phyloP scores from a whole-genome alignment of 2,888 invertebrate genomes.

The Mythimna albipuncta region DNA sequence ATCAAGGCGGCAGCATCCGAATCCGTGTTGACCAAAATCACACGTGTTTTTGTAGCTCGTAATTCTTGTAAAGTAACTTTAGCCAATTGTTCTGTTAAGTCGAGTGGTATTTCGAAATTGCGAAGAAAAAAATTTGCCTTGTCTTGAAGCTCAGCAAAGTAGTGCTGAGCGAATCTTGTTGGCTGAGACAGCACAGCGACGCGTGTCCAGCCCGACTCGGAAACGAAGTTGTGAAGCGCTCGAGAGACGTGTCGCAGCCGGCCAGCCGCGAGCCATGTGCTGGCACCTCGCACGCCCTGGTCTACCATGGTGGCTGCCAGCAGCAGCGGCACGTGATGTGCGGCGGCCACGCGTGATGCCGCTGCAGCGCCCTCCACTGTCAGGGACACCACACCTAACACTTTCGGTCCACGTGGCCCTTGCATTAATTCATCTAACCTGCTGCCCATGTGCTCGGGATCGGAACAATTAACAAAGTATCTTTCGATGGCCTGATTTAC shows the following conservation, averaged over 20 bases:
- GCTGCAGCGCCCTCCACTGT: conserved; percentile 13
- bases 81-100: conserved; percentile 1
- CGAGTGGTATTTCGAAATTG: background rate
- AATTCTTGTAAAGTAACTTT: conserved; percentile 45
- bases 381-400: conserved; percentile 36
- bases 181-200: conserved; percentile 25
- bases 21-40: conserved; percentile 95
- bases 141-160: conserved; percentile 9
- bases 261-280: conserved; percentile 23
- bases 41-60: conserved; percentile 88
- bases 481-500: background rate
- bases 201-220: conserved; percentile 1
- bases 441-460: background rate
- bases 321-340: conserved; percentile 46
- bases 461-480: conserved; percentile 5
- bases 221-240: conserved; percentile 20
- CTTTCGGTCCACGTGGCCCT: too few species aligned
- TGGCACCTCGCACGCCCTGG: background rate
- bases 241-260: conserved; percentile 43
- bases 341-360: conserved; percentile 26
- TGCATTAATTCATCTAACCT: background rate
- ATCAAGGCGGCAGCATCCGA: conserved; percentile 92
- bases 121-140: background rate
- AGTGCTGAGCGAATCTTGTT: background rate
- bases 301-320: conserved; percentile 49